Conservation (phyloP, 64 coral and sea anemone genomes). For the Catalaphyllia jardinei region DNA sequence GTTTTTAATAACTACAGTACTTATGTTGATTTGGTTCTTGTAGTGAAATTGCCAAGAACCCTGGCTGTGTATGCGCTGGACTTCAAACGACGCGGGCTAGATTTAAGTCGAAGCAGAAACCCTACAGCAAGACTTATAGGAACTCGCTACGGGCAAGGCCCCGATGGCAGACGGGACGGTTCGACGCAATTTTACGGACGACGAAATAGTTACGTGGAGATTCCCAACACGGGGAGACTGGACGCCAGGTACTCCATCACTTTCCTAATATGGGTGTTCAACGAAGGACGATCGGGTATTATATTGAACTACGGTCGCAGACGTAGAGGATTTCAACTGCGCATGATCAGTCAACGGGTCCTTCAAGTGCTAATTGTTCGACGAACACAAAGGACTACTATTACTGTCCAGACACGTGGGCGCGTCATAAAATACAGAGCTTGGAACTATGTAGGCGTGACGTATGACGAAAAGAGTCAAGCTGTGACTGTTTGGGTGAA, state of each 20-base stretch:
- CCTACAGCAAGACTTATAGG: conserved; percentile 40
- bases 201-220: conserved; percentile 64
- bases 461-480: conserved; percentile 56
- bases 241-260: conserved; percentile 75
- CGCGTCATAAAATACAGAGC: conserved; percentile 23
- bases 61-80: conserved; percentile 55
- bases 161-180: conserved; percentile 63
- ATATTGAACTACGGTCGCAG: conserved; percentile 71
- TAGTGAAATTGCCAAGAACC: conserved; percentile 11
- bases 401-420: background rate
- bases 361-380: conserved; percentile 59
- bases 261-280: conserved; percentile 68
- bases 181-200: conserved; percentile 71
- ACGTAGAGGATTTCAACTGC: conserved; percentile 67
- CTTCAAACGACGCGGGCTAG: conserved; percentile 18
- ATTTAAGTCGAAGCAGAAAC: conserved; percentile 10
- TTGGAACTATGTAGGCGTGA: conserved; percentile 84
- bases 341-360: conserved; percentile 22
- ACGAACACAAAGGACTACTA: conserved; percentile 21
- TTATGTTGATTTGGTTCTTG: background rate
- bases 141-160: conserved; percentile 38
- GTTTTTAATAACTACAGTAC: too few species aligned
- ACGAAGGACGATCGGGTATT: conserved; percentile 52
- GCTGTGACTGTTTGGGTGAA: conserved; percentile 76
- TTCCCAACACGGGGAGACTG: conserved; percentile 60